These are phyloP conservation scores for Maniola hyperantus DNA, from an alignment of 2,888 invertebrate species.

Conservation along the genomic window DNA sequence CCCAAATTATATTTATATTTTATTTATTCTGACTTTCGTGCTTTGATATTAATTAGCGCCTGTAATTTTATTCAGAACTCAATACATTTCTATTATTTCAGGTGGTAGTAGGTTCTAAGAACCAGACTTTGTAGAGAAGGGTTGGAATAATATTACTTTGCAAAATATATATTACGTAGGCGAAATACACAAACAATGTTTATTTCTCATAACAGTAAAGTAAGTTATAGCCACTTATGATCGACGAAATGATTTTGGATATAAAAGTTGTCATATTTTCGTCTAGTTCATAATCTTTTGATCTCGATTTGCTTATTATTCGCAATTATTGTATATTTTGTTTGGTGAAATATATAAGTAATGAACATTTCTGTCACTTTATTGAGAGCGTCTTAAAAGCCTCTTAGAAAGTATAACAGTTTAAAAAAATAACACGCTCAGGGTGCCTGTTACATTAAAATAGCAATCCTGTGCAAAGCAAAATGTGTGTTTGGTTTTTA, in stretches of 20 bases:
- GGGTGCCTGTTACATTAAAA: background rate
- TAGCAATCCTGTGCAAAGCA: background rate
- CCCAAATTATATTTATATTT: too few species aligned
- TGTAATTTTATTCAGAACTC: background rate
- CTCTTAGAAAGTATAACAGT: too few species aligned
- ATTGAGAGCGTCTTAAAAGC: too few species aligned
- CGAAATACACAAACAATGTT: background rate
- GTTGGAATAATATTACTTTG: background rate
- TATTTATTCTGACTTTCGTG: background rate
- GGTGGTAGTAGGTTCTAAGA: background rate
- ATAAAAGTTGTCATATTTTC: background rate
- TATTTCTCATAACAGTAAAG: slow-evolving; percentile 5
- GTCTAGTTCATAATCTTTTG: too few species aligned
- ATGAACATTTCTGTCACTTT: too few species aligned
- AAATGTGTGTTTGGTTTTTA: background rate
- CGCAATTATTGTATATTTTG: too few species aligned
- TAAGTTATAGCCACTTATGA: slow-evolving; percentile 2
- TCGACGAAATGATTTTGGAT: background rate
- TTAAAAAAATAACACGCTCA: too few species aligned
- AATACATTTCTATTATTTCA: background rate
- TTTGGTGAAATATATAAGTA: too few species aligned
- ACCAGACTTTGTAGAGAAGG: background rate
- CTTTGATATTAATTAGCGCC: background rate
- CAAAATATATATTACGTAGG: background rate
- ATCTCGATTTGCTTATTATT: too few species aligned